These are phyloP conservation scores for Drosophila limbata DNA, from an alignment of 2,888 invertebrate genomes.

Conservation along the genomic window DNA sequence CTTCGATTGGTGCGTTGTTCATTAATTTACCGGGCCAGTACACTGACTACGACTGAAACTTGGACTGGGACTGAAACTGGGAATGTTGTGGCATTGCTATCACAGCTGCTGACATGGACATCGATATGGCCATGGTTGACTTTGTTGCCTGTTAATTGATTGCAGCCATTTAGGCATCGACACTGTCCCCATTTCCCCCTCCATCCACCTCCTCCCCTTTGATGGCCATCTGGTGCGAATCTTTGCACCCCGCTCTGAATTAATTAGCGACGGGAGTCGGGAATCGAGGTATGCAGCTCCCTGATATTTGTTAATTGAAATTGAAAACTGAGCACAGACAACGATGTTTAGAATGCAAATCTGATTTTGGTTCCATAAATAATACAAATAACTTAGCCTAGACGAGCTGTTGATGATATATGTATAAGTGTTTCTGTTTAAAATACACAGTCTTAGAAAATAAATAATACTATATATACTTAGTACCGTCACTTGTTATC, in stretches of 20 bases:
- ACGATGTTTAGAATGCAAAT: conserved; percentile 2
- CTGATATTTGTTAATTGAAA: conserved; percentile 54
- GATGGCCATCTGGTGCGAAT: conserved; percentile 64
- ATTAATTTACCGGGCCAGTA: conserved; percentile 62
- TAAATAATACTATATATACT: neutral
- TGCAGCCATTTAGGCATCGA: conserved; percentile 71
- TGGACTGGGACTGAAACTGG: conserved; percentile 18
- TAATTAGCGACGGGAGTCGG: conserved; percentile 56
- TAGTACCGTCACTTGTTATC: neutral
- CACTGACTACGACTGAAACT: conserved; percentile 10
- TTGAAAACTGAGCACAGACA: conserved; percentile 25
- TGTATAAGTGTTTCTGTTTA: neutral
- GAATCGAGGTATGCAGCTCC: neutral
- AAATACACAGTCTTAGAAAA: neutral
- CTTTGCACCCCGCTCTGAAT: conserved; percentile 67
- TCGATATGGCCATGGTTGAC: conserved; percentile 66
- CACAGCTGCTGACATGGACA: conserved; percentile 64
- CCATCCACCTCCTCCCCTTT: too few species aligned
- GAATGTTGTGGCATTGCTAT: conserved; percentile 40
- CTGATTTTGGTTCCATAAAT: neutral
- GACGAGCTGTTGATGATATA: neutral
- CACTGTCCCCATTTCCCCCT: conserved; percentile 13
- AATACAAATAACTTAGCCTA: neutral
- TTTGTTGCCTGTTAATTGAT: conserved; percentile 77
- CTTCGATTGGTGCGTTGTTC: conserved; percentile 70